phyloP scores from a whole-genome alignment of 2,888 invertebrate species.

The Adelognathus sp. region DNA sequence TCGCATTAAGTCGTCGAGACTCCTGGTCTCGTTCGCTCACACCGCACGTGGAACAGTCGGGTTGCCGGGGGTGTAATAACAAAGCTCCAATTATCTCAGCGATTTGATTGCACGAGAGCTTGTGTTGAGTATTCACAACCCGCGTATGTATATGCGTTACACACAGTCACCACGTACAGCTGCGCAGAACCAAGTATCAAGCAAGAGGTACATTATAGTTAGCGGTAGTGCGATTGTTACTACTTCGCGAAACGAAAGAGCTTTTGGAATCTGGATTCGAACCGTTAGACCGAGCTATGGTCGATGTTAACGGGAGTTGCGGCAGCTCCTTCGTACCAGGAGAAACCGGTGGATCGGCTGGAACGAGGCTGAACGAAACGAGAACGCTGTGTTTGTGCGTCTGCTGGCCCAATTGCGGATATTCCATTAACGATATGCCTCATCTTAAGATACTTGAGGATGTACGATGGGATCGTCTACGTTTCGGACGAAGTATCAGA shows the following conservation, averaged over 20 bases:
- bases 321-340: background rate
- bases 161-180: background rate
- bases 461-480: no score
- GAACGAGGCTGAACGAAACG: background rate
- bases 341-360: background rate
- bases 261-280: constrained; percentile 5
- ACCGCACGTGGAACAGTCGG: constrained; percentile 54
- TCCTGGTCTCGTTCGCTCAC: constrained; percentile 29
- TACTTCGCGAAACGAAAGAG: constrained; percentile 25
- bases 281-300: constrained; percentile 4
- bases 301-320: background rate
- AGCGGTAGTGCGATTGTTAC: background rate
- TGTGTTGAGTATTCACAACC: no score
- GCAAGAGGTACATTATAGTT: constrained; percentile 25
- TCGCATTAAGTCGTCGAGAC: constrained; percentile 62
- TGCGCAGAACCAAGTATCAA: constrained; percentile 4
- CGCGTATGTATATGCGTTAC: constrained; percentile 11
- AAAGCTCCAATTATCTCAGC: constrained; percentile 65
- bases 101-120: constrained; percentile 61
- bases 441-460: no score
- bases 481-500: no score
- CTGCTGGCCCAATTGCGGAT: background rate
- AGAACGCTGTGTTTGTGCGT: background rate
- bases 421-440: no score
- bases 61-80: constrained; percentile 57